Evolutionary conservation across 2,797 vertebrate genomes (phyloP), one percentile per base, ranked within the genome.

Genomic region (Centropyge bicolor): DNA sequence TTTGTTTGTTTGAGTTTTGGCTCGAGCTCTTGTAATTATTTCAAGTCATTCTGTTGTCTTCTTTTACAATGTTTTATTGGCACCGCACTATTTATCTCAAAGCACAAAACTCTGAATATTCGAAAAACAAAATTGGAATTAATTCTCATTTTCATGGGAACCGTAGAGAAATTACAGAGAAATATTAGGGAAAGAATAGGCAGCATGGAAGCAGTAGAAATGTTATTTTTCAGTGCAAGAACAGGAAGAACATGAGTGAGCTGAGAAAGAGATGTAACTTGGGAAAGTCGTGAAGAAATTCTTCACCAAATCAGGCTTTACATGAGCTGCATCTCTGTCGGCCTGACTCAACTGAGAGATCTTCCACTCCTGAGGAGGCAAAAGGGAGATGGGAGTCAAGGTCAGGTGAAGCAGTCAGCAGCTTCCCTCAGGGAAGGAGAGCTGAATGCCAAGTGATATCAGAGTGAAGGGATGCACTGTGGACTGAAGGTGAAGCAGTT

Each of bases 331-430:
- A 49, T 5, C 63, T 63, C 40, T 13, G 41, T 45, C 0, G 12
- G 46, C 20, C 66, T n/a, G 67, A 55, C 57, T 46, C 35, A 40
- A n/a, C 43, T 4, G 41, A 59, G 62, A 49, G 66, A 61, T 36
- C 9, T 41, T 48, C 35, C 35, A 7, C 62, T 27, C 6, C 67
- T 6, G 52, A 36, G 38, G 22, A 51, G 63, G 35, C 66, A 61
- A 67, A 22, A 61, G 45, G 61, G 19, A 70, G 64, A 31, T 2
- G 19, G 48, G 48, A 63, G 80, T 51, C 76, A 63, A 87, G 85
- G 81, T 76, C 77, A 69, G 79, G 70, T 56, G 77, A 72, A 67
- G 55, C 63, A n/a, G 59, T 0, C 56, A 81, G 59, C 60, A 54
- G 75, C 65, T 74, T 49, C 68, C 75, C 73, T 63, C n/a, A 1